Conservation (phyloP, 2,888 invertebrate species). For the Drosophila sordidula region DNA sequence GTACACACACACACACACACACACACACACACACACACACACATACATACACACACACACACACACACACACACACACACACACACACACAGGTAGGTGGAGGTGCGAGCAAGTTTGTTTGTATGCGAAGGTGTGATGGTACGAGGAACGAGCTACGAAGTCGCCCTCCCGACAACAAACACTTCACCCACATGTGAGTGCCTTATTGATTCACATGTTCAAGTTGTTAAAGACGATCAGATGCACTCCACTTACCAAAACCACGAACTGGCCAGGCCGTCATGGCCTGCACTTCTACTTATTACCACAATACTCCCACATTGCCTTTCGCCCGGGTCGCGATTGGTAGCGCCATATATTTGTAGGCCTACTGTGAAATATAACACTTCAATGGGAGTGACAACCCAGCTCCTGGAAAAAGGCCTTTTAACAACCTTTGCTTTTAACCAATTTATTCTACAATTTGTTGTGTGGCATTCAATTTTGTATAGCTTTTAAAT, state of each 20-base stretch:
- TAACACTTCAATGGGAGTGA: too few species aligned
- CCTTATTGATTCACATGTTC: conserved; percentile 62
- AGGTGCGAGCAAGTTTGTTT: conserved; percentile 13
- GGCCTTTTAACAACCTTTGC: too few species aligned
- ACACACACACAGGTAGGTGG: background rate
- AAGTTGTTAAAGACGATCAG: conserved; percentile 52
- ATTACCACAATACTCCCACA: background rate
- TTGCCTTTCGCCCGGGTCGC: conserved; percentile 4
- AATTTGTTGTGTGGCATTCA: too few species aligned
- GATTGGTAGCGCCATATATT: background rate
- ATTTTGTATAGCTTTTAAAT: too few species aligned
- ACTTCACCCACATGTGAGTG: conserved; percentile 79
- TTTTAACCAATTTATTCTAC: too few species aligned
- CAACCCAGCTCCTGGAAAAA: too few species aligned
- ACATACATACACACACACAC: conserved; percentile 2
- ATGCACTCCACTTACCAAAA: conserved; percentile 39
- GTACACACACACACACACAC: conserved; percentile 20
- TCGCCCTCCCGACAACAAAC: conserved; percentile 31
- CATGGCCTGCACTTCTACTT: conserved; percentile 6
- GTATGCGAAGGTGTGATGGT: conserved; percentile 1
- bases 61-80: conserved; percentile 18
- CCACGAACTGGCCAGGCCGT: conserved; percentile 34
- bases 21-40: conserved; percentile 1
- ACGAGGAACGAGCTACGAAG: conserved; percentile 13
- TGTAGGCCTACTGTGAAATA: too few species aligned